Evolutionary conservation across 2,888 invertebrate genomes (phyloP).

Genomic region (Amiota minor): DNA sequence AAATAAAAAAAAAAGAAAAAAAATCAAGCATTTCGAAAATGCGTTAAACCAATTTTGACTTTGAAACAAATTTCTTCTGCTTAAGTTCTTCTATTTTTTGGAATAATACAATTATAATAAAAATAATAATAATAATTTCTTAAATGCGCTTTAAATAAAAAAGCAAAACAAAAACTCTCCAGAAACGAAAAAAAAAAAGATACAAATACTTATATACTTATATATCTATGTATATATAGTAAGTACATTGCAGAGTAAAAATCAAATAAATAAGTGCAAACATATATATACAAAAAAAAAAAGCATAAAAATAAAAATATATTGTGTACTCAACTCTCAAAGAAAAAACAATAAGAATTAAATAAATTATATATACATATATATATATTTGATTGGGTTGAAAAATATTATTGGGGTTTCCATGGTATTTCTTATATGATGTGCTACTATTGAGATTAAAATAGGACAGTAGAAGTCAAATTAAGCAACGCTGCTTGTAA

Average conservation of each 20-base stretch:
- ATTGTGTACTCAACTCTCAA: constrained; percentile 7
- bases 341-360: constrained; percentile 51
- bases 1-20: neutral
- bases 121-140: constrained; percentile 43
- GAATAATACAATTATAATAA: too few relatives aligned
- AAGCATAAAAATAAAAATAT: too few relatives aligned
- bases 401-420: too few relatives aligned
- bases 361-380: constrained; percentile 55
- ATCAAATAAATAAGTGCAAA: constrained; percentile 34
- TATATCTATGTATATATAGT: constrained; percentile 47
- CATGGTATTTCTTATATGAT: too few relatives aligned
- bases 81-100: constrained; percentile 48
- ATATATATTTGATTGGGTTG: too few relatives aligned
- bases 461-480: too few relatives aligned
- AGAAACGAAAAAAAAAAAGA: constrained; percentile 51
- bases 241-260: neutral
- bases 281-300: constrained; percentile 31
- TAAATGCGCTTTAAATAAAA: neutral
- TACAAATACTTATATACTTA: constrained; percentile 54
- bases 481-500: too few relatives aligned
- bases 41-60: constrained; percentile 37
- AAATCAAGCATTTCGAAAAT: constrained; percentile 8
- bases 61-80: constrained; percentile 66
- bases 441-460: too few relatives aligned
- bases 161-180: constrained; percentile 23